These are phyloP conservation scores for Cydia fagiglandana DNA, from an alignment of 1,140 invertebrate genomes.

Conservation along the genomic window DNA sequence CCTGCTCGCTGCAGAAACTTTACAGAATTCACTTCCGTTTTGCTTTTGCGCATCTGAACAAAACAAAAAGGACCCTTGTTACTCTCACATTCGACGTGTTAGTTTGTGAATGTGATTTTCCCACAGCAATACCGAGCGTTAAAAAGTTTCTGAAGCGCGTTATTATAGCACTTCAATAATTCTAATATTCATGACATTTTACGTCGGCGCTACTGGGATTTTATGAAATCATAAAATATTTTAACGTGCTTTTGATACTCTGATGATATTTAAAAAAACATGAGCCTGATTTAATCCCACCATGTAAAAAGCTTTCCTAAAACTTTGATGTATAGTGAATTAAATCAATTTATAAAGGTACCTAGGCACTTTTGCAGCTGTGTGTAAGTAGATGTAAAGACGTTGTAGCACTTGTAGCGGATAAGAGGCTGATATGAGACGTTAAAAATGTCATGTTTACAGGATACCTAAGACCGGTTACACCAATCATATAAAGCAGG, in stretches of 20 bases:
- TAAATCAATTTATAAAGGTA: too few relatives aligned
- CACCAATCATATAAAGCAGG: too few relatives aligned
- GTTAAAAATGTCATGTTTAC: too few relatives aligned
- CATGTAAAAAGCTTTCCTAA: too few relatives aligned
- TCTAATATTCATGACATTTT: slow-evolving; percentile 4
- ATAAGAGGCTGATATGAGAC: too few relatives aligned
- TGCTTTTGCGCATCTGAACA: slow-evolving; percentile 9
- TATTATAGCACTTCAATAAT: background rate
- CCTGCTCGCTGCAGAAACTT: slow-evolving; percentile 10
- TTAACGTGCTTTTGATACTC: background rate
- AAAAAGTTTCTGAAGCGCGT: background rate
- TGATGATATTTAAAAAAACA: background rate
- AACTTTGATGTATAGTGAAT: too few relatives aligned
- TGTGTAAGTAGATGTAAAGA: too few relatives aligned
- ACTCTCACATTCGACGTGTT: background rate
- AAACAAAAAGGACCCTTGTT: background rate
- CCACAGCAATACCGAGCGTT: background rate
- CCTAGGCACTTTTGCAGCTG: too few relatives aligned
- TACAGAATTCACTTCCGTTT: slow-evolving; percentile 23
- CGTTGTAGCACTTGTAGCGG: too few relatives aligned
- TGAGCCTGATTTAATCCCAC: too few relatives aligned
- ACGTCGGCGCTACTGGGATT: background rate
- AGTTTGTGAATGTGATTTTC: slow-evolving; percentile 6
- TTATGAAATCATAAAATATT: slow-evolving; percentile 4
- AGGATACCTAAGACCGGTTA: too few relatives aligned